Base-by-base conservation (phyloP, 2,888 invertebrate genomes). In the Drosophila basisetae region DNA sequence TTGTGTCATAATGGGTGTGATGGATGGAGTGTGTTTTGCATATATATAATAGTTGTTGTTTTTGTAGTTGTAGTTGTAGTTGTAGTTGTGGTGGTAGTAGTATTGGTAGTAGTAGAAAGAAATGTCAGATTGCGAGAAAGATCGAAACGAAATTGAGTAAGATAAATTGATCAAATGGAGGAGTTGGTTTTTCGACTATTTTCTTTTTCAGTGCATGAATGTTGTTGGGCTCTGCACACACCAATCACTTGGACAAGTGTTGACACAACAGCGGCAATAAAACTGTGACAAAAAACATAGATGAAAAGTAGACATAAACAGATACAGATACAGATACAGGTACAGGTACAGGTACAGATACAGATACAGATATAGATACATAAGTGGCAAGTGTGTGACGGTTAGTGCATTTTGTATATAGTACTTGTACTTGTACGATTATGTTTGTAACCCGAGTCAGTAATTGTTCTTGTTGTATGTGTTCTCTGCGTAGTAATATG, bases 231-330 rank as follows among this genome's bases (percentile, higher is more conserved):
- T 50, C 49, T 61, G 69, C 43, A 58, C 43, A 58, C 56, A 76
- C 77, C 64, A 58, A 58, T 68, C 63, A 68, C 61, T 76, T 35
- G 35, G 47, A 61, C 59, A 76, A 49, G 37, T 67, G 61, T 62
- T 41, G 53, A 54, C 59, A 59, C 62, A 63, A 73, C 76, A 73
- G 59, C 59, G 67, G 41, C 54, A 74, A 31, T 49, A 41, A 47
- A 50, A 55, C 59, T 16, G 16, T 60, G 54, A 43, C 41, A 60
- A 61, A 30, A 39, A 64, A 53, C 58, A 73, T 31, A 65, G 30
- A 59, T 35, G 22, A 16, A 63, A 56, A 37, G 22, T 37, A 55
- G 31, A 68, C 53, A 59, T 52, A 61, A 39, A 61, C 13, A 37
- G 47, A 47, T 47, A 25, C 47, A 47, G 47, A 16, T 47, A 47